These are phyloP conservation scores for Asbolus verrucosus DNA, from an alignment of 1,140 invertebrate genomes.

Conservation along the genomic window DNA sequence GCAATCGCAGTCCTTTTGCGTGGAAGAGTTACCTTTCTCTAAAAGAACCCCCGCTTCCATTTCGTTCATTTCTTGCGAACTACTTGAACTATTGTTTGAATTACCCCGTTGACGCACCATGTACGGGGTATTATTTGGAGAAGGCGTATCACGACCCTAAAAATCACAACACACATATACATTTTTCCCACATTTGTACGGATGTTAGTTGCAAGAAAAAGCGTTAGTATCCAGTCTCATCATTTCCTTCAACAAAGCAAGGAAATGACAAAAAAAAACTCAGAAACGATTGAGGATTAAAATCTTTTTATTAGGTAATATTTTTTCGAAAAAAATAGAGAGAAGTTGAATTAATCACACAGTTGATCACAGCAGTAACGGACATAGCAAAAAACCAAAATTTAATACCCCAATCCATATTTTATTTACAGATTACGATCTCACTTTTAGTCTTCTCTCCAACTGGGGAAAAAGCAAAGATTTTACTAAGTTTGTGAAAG, in stretches of 20 bases:
- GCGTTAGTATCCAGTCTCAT: not conserved
- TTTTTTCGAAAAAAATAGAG: not conserved
- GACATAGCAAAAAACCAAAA: conserved; percentile 29
- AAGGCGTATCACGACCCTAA: conserved; percentile 80
- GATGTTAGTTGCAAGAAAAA: not conserved
- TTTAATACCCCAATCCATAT: conserved; percentile 28
- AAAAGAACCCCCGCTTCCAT: conserved; percentile 74
- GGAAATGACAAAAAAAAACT: not conserved
- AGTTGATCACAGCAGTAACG: conserved; percentile 29
- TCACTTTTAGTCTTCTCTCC: conserved; percentile 34
- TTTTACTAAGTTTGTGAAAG: conserved; percentile 23
- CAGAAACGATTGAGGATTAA: conserved; percentile 7
- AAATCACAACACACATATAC: conserved; percentile 42
- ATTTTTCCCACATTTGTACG: too few relatives aligned
- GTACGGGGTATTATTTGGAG: conserved; percentile 82
- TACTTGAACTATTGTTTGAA: conserved; percentile 64
- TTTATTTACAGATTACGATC: conserved; percentile 12
- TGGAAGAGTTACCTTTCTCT: conserved; percentile 46
- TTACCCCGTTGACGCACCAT: conserved; percentile 80
- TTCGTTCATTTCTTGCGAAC: conserved; percentile 69
- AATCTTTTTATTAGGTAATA: conserved; percentile 17
- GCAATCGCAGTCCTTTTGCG: conserved; percentile 28
- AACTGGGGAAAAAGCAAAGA: conserved; percentile 21
- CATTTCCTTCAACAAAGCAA: not conserved
- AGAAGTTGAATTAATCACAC: conserved; percentile 22